Base-by-base conservation (phyloP, 30 jellyfish, hydroid and myxozoan species). In the Aurelia sp. region DNA sequence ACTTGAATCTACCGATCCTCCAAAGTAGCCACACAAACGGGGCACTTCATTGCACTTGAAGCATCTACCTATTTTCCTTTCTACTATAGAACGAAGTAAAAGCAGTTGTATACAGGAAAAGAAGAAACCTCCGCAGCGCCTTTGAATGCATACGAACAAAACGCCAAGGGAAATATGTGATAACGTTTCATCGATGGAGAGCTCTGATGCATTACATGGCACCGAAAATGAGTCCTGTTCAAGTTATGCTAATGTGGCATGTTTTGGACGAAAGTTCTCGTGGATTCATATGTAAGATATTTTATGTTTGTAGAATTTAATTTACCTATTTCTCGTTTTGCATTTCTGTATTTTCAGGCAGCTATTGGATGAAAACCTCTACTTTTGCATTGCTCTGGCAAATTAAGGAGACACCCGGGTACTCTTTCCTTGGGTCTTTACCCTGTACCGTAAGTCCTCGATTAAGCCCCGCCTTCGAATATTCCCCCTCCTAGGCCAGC, bases 161-260 rank as follows among this genome's bases (percentile, higher is more conserved):
- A 51, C 89, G 57, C 16, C 84, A 86, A 35, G 97, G 96, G 52
- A 90, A 71, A 64, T 96, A 82, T 87, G 95, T 96, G 40, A 65
- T 96, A 12, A 87, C 97, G 0, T 96, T 96, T 76, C 93, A 91
- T 20, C 87, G 92, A 66, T 96, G 99, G 99, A 96, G 94, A 52
- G 97, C 93, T 2, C 85, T 96, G 21, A 76, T 96, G 85, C 98
- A 90, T 53, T 82, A 67, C 78, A 90, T 96, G 97, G 87, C 77
- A 17, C 99, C 99, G 20, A 86, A 82, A 71, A 96, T 91, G 94
- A 87, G 95, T 76, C 99, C 99, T 3, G 96, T 96, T 60, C 98
- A 91, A 31, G 94, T 88, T 27, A 72, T 87, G 78, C 63, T 96
- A 66, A 91, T 90, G 88, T 96, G 99, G 99, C 96, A 86, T 20